Evolutionary conservation across 2,113 vertebrate genomes (phyloP).

Genomic region (Apteryx owenii): DNA sequence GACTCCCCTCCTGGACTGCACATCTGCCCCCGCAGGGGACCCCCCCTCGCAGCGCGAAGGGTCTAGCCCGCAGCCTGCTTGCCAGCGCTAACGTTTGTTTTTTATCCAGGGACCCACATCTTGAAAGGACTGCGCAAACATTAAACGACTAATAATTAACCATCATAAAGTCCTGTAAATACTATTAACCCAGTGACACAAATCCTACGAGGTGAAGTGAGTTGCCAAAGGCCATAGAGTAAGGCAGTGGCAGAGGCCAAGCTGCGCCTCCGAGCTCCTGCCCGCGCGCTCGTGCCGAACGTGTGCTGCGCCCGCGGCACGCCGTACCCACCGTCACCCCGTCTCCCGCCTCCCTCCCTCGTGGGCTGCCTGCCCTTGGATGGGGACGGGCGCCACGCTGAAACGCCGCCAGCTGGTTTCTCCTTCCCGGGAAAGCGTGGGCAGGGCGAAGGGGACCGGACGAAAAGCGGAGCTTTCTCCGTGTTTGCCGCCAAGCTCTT

Average conservation of each 20-base stretch:
- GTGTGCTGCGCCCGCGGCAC: background rate
- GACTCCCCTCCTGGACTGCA: background rate
- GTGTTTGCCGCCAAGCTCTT: no score
- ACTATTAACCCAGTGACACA: conserved; percentile 12
- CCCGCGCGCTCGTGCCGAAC: background rate
- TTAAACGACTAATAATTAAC: conserved; percentile 40
- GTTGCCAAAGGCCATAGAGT: background rate
- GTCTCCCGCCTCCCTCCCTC: no score
- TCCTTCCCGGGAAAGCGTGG: no score
- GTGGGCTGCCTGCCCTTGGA: no score
- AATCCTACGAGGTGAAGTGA: background rate
- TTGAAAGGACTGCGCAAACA: background rate
- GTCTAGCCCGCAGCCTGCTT: accelerated
- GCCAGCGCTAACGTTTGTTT: accelerated
- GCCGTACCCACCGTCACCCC: no score
- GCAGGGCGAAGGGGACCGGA: no score
- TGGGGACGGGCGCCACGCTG: no score
- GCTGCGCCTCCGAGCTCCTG: background rate
- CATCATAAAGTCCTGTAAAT: background rate
- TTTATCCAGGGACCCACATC: background rate
- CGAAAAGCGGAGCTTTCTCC: no score
- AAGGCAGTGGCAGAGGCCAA: background rate
- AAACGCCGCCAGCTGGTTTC: no score
- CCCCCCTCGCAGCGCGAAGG: no score
- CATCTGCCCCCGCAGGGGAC: background rate